Evolutionary conservation across 1,140 invertebrate species (phyloP), one percentile per base, ranked within the genome.

Genomic region (Aphaenogaster ashmeadi): DNA sequence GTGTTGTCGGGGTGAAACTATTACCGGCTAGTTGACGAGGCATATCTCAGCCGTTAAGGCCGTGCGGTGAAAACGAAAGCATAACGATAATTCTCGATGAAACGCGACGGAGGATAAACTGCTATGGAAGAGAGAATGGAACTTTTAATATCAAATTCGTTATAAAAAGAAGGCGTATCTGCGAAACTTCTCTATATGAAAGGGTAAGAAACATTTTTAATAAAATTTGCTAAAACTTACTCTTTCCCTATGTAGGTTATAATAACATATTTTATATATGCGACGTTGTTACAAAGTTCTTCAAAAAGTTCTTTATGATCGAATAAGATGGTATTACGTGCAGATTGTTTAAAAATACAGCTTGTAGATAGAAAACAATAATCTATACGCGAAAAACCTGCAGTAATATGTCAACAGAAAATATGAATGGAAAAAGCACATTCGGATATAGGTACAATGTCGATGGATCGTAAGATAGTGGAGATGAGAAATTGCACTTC

Each of bases 1-100:
- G 72, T 84, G 85, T 88, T 69, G 60, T 60, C 58, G 27, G 58
- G 38, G 38, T 50, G 60, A 89, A 93, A 94, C 91, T 94, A 93
- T 94, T 94, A 94, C 44, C 72, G 52, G 87, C 67, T 58, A 58
- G 86, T 90, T 91, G 91, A 92, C 92, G 90, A 88, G 89, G 81
- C 91, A 92, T 93, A 90, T 93, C 88, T 92, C 89, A 92, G 75
- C 71, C 54, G 64, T 88, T 67, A 50, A 27, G 21, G 8, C 27
- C 72, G 33, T 6, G 44, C n/a, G 38, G 8, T 72, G 62, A 86
- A 71, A 81, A 81, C 50, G 64, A 71, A 81, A 81, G 66, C 56
- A 50, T 64, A 47, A 88, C 18, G 33, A 47, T 72, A 88, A 86
- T 85, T 78, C 21, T 77, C 54, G 33, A 84, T 41, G 33, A 7